Evolutionary conservation across 1,140 invertebrate genomes (phyloP).

Genomic region (Agraylea sexmaculata): DNA sequence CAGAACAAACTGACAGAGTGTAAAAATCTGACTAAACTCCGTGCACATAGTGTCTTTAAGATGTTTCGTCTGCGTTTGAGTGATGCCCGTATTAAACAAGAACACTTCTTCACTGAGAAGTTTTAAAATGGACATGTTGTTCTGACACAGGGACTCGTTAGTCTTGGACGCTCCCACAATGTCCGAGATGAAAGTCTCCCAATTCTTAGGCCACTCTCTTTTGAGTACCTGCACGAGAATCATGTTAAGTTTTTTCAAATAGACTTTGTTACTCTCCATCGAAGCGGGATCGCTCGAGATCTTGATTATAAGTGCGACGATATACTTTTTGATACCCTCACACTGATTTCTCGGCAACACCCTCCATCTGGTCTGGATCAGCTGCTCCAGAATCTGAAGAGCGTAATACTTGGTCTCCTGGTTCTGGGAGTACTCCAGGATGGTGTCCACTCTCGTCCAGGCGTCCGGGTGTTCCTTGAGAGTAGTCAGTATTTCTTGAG

Average conservation of each 20-base stretch:
- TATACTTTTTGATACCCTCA: constrained; percentile 98
- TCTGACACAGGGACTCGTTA: constrained; percentile 97
- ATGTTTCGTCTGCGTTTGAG: constrained; percentile 97
- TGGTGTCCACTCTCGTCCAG: constrained; percentile 98
- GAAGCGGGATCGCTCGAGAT: constrained; percentile 85
- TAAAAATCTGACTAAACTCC: constrained; percentile 97
- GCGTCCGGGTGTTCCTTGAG: constrained; percentile 98
- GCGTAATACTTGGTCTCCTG: constrained; percentile 99
- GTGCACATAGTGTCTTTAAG: constrained; percentile 99
- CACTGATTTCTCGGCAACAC: constrained; percentile 95
- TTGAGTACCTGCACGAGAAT: constrained; percentile 98
- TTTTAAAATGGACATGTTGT: constrained; percentile 98
- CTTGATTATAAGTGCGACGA: constrained; percentile 97
- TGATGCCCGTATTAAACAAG: constrained; percentile 96
- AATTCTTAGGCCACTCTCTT: constrained; percentile 99
- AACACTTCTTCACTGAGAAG: constrained; percentile 98
- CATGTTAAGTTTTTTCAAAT: constrained; percentile 97
- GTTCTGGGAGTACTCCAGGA: constrained; percentile 90
- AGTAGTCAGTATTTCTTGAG: constrained; percentile 89
- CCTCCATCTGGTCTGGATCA: constrained; percentile 99
- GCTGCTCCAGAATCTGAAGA: constrained; percentile 96
- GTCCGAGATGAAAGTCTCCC: constrained; percentile 97
- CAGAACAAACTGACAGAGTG: constrained; percentile 94
- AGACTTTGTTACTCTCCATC: constrained; percentile 90
- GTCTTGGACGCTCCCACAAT: constrained; percentile 98